A percentile compares a stretch with the other conserved stretches of the same genome.
phyloP scores from a whole-genome alignment of 2,113 vertebrate species.

The Oenanthe melanoleuca region DNA sequence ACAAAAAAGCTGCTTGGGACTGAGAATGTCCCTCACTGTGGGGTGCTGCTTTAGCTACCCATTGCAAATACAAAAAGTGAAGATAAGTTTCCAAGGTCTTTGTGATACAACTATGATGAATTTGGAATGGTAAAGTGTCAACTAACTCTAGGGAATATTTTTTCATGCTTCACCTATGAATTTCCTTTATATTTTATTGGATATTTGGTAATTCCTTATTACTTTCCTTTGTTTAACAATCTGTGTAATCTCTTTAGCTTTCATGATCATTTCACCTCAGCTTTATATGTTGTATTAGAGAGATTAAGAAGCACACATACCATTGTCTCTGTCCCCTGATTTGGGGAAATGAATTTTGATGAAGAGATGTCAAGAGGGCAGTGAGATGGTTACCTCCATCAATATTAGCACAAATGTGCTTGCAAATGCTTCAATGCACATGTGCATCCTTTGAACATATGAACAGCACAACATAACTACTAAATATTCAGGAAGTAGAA shows the following conservation, averaged over 20 bases:
- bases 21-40: neutral
- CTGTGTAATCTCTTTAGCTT: neutral
- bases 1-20: neutral
- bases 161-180: neutral
- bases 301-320: neutral
- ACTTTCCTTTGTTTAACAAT: neutral
- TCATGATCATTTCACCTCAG: neutral
- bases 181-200: neutral
- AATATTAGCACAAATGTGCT: neutral
- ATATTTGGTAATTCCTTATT: neutral
- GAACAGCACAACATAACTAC: neutral
- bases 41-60: neutral
- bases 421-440: neutral
- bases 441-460: neutral
- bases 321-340: neutral
- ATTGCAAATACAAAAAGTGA: neutral
- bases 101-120: neutral
- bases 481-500: constrained; percentile 12
- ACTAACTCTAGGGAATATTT: neutral
- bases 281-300: neutral
- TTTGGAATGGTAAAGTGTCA: neutral
- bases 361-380: neutral
- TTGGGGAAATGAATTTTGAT: neutral
- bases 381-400: neutral
- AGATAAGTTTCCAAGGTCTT: neutral